These are phyloP conservation scores for Hoplodrina blanda DNA, from an alignment of 2,888 invertebrate species.

Conservation along the genomic window DNA sequence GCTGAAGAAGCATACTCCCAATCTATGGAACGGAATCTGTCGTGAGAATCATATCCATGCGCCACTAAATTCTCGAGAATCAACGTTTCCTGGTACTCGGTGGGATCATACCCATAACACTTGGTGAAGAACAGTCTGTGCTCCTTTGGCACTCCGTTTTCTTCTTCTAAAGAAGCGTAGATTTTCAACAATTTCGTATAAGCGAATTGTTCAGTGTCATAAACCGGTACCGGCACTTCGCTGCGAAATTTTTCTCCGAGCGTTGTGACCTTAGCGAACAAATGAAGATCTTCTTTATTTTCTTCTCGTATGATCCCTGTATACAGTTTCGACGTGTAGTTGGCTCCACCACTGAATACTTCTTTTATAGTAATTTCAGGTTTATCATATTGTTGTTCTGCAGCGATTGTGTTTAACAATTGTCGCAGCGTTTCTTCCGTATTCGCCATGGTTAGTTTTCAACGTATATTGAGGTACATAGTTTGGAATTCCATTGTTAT, in stretches of 20 bases:
- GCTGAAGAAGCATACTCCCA: slow-evolving; percentile 57
- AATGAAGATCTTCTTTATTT: slow-evolving; percentile 61
- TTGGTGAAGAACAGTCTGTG: slow-evolving; percentile 49
- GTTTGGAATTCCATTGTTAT: too few species aligned
- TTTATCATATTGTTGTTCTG: slow-evolving; percentile 63
- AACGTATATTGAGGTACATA: not conserved
- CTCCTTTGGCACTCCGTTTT: slow-evolving; percentile 38
- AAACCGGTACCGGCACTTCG: slow-evolving; percentile 8
- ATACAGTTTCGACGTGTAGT: slow-evolving; percentile 70
- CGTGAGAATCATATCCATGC: slow-evolving; percentile 58
- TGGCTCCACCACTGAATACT: slow-evolving; percentile 69
- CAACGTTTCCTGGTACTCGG: slow-evolving; percentile 46
- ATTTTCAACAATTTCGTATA: slow-evolving; percentile 40
- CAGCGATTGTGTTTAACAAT: slow-evolving; percentile 64
- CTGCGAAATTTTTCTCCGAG: slow-evolving; percentile 35
- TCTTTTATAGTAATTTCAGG: slow-evolving; percentile 64
- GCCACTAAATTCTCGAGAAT: slow-evolving; percentile 53
- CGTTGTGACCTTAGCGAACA: slow-evolving; percentile 73
- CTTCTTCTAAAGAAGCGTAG: slow-evolving; percentile 42
- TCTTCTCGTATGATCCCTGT: slow-evolving; percentile 53
- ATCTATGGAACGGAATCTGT: slow-evolving; percentile 62
- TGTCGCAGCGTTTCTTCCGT: slow-evolving; percentile 17
- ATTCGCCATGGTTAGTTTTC: slow-evolving; percentile 27
- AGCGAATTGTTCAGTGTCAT: slow-evolving; percentile 41
- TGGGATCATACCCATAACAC: slow-evolving; percentile 46